Evolutionary conservation across 2,888 invertebrate genomes (phyloP), one percentile per base, ranked within the genome.

Genomic region (Melolontha melolontha): DNA sequence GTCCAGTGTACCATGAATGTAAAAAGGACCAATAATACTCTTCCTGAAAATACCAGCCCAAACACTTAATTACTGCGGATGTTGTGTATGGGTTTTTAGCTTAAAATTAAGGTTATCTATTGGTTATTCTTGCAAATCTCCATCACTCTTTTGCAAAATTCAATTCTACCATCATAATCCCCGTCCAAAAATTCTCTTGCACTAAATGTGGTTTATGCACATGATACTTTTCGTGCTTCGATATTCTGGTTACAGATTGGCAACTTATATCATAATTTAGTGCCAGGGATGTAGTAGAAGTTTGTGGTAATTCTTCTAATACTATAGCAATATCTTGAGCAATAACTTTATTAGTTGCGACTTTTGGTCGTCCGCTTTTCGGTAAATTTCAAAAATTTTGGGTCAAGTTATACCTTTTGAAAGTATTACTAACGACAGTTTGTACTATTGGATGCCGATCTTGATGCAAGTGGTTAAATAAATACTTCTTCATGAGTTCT

Each of bases 261-360:
- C 8, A 42, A 42, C 42, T 11, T 42, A 42, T 11, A 42, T 42
- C 42, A 42, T 42, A 42, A 2, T 42, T 42, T 11, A 11, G 42
- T 42, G 42, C 11, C 0, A 42, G 42, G n/a, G 42, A 1, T 42
- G n/a, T 42, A 42, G 42, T 42, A 10, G 42, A 22, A 22, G 1
- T 22, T 22, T 22, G 22, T 22, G 22, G 22, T 22, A 22, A 22
- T 22, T 22, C 22, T 22, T 22, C 22, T 4, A 22, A 4, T 22
- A 4, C 4, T 1, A 22, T 22, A 22, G 22, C 4, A 42, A 42
- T 5, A 12, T 7, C 11, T 11, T 11, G 1, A 11, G 7, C 11
- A 42, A 42, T 42, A 42, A 42, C 42, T 42, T 42, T 11, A 42
- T 42, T 42, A 42, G 42, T 42, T 11, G 42, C n/a, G 5, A 42